Base-by-base conservation (phyloP, 2,797 vertebrate species). In the Sebastes matsubarae region DNA sequence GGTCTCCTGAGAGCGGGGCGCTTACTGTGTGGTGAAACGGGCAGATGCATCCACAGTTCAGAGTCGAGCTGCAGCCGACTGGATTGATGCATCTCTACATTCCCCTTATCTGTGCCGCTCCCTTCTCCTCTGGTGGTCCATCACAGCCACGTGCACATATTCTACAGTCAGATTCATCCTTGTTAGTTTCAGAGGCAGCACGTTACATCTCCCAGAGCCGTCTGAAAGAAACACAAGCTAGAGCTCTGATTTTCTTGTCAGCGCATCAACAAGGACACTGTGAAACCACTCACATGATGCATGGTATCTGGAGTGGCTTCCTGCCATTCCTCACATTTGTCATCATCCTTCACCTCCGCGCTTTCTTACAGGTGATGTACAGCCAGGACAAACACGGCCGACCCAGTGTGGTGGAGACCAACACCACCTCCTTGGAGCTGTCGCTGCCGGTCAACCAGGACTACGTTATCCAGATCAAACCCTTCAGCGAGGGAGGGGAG, bases 401-500 rank as follows among this genome's bases (percentile, higher is more conserved):
- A 30, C 96, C 97, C 0, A 97, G 96, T 0, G 95, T 99, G 67
- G 97, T 99, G 58, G 97, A 99, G 92, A 99, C 98, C 2, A 99
- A 99, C 24, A 96, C 91, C 86, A 99, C 98, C n/a, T 98, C 97
- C 0, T 95, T 99, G 91, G 98, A 99, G 95, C 94, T 99, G 72
- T 96, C 97, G 0, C 90, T 99, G 89, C 98, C 98, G 0, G 93
- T 97, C 27, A 95, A 99, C 11, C 96, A 98, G 92, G 98, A 99
- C 90, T 99, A 98, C 52, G 96, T 98, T 79, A 96, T 99, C 73
- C 97, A 99, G 94, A 98, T 99, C 80, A 97, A 96, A 90, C 97
- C 98, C 10, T 96, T 98, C 94, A 98, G 98, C 0, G 98, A 99
- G 63, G 98, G 98, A 13, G 98, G 98, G 0, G 98, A 98, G 0